phyloP scores from a whole-genome alignment of 2,797 vertebrate species.

The Coendou prehensilis region DNA sequence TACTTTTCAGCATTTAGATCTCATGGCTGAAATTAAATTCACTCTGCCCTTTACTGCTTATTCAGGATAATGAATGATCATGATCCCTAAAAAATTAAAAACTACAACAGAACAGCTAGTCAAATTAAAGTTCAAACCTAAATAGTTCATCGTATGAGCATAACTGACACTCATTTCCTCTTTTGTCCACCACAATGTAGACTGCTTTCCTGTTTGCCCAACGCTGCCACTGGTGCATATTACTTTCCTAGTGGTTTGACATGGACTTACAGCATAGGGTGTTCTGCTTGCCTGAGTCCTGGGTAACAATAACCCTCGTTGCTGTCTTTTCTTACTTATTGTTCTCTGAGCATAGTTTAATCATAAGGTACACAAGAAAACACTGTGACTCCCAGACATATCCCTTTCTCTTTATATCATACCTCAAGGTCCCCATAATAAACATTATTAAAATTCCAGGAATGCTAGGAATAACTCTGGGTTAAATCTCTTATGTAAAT shows the following conservation, averaged over 20 bases:
- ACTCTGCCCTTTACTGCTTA: background rate
- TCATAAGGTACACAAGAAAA: background rate
- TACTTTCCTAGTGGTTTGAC: background rate
- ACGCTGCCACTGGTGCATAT: background rate
- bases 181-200: background rate
- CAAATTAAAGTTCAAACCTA: background rate
- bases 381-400: background rate
- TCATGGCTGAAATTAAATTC: background rate
- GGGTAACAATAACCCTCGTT: background rate
- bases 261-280: background rate
- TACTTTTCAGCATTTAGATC: background rate
- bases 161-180: background rate
- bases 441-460: background rate
- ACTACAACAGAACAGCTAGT: background rate
- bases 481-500: background rate
- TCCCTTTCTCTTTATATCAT: background rate
- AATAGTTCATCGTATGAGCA: background rate
- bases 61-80: background rate
- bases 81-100: conserved; percentile 1
- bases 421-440: background rate
- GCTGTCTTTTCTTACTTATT: background rate
- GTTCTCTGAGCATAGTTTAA: background rate
- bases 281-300: background rate
- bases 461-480: background rate
- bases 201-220: background rate